Conservation (phyloP, 1,140 invertebrate genomes). For the Drosophila ficusphila region DNA sequence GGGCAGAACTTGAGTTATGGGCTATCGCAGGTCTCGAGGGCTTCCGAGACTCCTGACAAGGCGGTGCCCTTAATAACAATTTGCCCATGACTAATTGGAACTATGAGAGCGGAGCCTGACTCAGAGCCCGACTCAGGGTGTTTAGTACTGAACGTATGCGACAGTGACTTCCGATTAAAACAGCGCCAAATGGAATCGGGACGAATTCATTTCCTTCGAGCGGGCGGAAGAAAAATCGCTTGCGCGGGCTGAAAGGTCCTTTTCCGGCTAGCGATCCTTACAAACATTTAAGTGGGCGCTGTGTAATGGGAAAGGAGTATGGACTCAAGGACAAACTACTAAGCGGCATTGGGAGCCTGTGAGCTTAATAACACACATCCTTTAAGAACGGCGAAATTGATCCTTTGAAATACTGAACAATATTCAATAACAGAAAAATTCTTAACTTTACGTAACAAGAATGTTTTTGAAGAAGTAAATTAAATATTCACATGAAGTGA, state of each 20-base stretch:
- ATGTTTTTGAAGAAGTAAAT: too few species aligned
- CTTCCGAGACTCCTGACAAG: slow-evolving; percentile 29
- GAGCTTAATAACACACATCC: neutral
- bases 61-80: slow-evolving; percentile 76
- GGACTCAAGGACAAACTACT: slow-evolving; percentile 33
- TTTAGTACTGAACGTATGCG: slow-evolving; percentile 79
- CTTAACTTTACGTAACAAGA: too few species aligned
- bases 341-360: neutral
- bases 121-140: too few species aligned
- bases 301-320: slow-evolving; percentile 62
- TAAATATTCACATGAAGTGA: too few species aligned
- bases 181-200: slow-evolving; percentile 10
- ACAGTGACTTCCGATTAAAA: slow-evolving; percentile 65
- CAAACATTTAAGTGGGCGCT: slow-evolving; percentile 77
- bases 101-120: too few species aligned
- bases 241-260: neutral
- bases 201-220: neutral
- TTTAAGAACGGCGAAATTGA: too few species aligned
- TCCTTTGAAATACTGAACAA: too few species aligned
- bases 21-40: slow-evolving; percentile 15
- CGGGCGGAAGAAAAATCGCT: neutral
- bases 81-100: slow-evolving; percentile 83
- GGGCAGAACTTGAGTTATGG: slow-evolving; percentile 42
- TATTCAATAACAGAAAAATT: too few species aligned
- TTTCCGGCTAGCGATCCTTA: slow-evolving; percentile 75